Evolutionary conservation across 2,113 vertebrate genomes (phyloP), one percentile per base, ranked within the genome.

Genomic region (Isichthys henryi): DNA sequence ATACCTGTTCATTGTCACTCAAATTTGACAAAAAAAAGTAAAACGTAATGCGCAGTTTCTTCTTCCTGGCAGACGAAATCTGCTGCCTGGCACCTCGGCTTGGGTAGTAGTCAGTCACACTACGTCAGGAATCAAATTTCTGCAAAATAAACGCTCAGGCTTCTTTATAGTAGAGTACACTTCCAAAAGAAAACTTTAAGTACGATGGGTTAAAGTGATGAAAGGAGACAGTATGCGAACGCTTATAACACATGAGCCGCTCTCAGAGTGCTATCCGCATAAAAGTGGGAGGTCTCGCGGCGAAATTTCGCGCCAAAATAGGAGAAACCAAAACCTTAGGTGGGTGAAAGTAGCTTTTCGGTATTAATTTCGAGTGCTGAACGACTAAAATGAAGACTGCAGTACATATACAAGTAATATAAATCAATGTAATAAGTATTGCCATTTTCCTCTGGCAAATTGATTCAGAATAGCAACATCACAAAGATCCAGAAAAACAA

Each of bases 261-360:
- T 8, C 2, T 15, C 49, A 39, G 35, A 48, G 31, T 35, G 50
- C 23, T 39, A 21, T 19, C 3, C 8, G 52, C 31, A 23, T n/a
- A 9, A 53, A 62, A 8, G 48, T 23, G 35, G 27, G 15, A 53
- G 85, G n/a, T 49, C 52, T 70, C 5, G 39, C 56, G 10, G 5
- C 23, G 66, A 15, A 4, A 52, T 93, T 94, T 94, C 91, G 92
- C 93, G 93, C 93, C 93, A 94, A 83, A 88, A 13, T 45, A 90
- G 93, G 89, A 88, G 62, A 35, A 66, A 91, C 92, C 90, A 94
- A 23, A n/a, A 15, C 23, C 43, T n/a, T 6, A 13, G 19, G 23
- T 50, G 88, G 90, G 91, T 91, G 90, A 39, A 84, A 2, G 11
- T 3, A 3, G 66, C 8, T 10, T 50, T 2, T 66, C 31, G 4